Evolutionary conservation across 2,113 vertebrate genomes (phyloP).

Genomic region (Ranitomeya variabilis): DNA sequence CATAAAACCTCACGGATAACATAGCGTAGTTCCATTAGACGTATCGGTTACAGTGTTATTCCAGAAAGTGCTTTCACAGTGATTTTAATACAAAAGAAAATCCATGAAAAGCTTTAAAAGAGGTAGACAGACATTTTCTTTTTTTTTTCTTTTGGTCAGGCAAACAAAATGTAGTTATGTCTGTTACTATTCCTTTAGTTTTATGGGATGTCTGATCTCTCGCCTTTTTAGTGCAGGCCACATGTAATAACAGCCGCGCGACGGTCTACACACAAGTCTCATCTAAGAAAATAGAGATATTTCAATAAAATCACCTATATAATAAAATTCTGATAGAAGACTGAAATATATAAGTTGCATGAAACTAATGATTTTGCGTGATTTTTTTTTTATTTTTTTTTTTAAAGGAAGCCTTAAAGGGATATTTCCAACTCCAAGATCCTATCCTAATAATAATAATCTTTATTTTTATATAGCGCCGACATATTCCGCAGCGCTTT

Average conservation of each 20-base stretch:
- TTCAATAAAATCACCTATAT: neutral
- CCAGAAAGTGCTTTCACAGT: slow-evolving; percentile 16
- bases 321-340: slow-evolving; percentile 13
- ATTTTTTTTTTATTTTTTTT: neutral
- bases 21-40: neutral
- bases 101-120: neutral
- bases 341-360: neutral
- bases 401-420: neutral
- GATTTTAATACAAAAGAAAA: neutral
- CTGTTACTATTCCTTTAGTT: neutral
- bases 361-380: neutral
- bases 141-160: neutral
- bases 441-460: neutral
- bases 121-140: neutral
- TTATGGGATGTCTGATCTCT: neutral
- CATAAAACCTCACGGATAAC: neutral
- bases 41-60: slow-evolving; percentile 7
- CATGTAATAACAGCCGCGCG: neutral
- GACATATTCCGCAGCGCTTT: too few relatives aligned
- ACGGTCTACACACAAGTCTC: neutral
- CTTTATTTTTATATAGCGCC: too few relatives aligned
- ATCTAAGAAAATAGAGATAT: neutral
- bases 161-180: neutral
- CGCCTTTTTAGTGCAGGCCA: neutral
- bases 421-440: too few relatives aligned